phyloP scores from a whole-genome alignment of 2,797 vertebrate genomes.

The Aythya fuligula region DNA sequence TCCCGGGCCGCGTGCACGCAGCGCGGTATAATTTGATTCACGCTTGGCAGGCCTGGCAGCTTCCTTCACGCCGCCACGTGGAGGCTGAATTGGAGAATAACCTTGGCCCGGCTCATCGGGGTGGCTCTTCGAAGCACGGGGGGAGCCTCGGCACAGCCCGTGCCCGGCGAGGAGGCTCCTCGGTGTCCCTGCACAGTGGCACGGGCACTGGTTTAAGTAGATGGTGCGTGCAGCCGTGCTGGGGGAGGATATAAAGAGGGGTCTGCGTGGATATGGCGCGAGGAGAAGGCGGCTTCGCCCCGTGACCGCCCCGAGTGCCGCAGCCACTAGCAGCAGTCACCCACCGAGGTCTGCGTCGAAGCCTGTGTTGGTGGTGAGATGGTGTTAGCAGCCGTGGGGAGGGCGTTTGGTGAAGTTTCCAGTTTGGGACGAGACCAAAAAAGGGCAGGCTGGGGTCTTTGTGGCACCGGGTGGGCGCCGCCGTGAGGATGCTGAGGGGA shows the following conservation, averaged over 20 bases:
- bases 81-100: not conserved
- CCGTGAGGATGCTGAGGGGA: not conserved
- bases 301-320: not conserved
- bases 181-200: not conserved
- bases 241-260: not conserved
- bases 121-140: not conserved
- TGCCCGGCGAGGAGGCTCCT: not conserved
- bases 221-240: accelerated
- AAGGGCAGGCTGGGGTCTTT: not conserved
- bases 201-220: not conserved
- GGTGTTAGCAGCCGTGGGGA: accelerated
- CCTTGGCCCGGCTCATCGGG: not conserved
- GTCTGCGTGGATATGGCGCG: not conserved
- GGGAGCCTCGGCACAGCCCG: not conserved
- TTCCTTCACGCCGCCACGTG: not conserved
- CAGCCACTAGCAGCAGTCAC: accelerated
- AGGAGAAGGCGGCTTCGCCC: not conserved
- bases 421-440: not conserved
- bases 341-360: not conserved
- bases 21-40: not conserved
- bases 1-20: not conserved
- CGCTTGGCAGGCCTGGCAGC: not conserved
- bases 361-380: not conserved
- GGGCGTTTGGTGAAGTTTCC: not conserved
- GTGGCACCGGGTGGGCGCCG: not conserved